Evolutionary conservation across 2,113 vertebrate species (phyloP).

Genomic region (Phylloscopus whistleri): DNA sequence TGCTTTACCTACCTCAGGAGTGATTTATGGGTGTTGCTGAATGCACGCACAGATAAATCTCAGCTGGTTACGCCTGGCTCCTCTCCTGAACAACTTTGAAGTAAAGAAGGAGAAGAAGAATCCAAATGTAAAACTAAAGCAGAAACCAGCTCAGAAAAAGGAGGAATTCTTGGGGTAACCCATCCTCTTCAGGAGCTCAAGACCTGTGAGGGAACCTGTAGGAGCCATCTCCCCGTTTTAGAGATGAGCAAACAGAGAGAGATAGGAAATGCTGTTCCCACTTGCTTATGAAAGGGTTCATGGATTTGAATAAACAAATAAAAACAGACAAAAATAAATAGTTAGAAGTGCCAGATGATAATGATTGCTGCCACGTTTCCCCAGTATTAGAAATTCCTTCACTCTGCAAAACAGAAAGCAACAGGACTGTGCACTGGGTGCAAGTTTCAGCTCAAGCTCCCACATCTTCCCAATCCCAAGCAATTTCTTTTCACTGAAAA

Average conservation of each 20-base stretch:
- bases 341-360: background rate
- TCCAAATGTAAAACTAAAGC: background rate
- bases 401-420: background rate
- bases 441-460: background rate
- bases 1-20: background rate
- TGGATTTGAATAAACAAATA: background rate
- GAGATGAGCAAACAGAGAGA: background rate
- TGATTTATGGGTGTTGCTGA: constrained; percentile 8
- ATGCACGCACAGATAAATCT: background rate
- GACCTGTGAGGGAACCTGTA: background rate
- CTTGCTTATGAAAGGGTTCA: background rate
- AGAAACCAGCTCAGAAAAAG: background rate
- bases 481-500: background rate
- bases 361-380: background rate
- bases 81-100: background rate
- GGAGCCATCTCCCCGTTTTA: background rate
- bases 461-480: background rate
- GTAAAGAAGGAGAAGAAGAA: background rate
- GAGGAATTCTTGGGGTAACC: background rate
- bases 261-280: background rate
- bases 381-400: background rate
- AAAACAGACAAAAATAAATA: background rate
- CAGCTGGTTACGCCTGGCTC: background rate
- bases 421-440: background rate
- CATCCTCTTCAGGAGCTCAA: background rate